Conservation (phyloP, 2,888 invertebrate species). For the Altica lythri region DNA sequence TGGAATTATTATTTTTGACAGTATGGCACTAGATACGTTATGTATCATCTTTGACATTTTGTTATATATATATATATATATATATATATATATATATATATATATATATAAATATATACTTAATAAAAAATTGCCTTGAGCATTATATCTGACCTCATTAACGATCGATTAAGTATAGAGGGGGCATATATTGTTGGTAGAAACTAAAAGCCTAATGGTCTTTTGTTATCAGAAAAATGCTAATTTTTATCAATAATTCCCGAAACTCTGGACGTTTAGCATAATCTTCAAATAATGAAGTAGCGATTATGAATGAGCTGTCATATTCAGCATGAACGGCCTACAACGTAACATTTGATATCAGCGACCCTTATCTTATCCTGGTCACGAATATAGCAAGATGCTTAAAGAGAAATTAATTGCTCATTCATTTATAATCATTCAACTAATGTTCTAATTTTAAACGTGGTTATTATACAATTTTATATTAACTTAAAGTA, state of each 20-base stretch:
- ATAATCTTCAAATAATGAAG: slow-evolving; percentile 54
- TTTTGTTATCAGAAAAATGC: slow-evolving; percentile 51
- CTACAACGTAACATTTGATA: slow-evolving; percentile 29
- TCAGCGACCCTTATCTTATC: slow-evolving; percentile 45
- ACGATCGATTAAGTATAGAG: slow-evolving; percentile 9
- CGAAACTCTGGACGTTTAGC: slow-evolving; percentile 48
- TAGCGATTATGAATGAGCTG: slow-evolving; percentile 53
- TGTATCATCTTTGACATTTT: too few relatives aligned
- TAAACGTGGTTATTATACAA: too few relatives aligned
- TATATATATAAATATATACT: too few relatives aligned
- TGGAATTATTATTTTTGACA: too few relatives aligned
- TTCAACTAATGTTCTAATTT: too few relatives aligned
- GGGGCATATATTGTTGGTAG: slow-evolving; percentile 34
- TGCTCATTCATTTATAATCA: too few relatives aligned
- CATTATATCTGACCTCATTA: slow-evolving; percentile 13
- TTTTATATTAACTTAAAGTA: too few relatives aligned
- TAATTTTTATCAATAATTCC: slow-evolving; percentile 51
- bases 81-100: too few relatives aligned
- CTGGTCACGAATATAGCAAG: slow-evolving; percentile 48
- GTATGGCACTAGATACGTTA: too few relatives aligned
- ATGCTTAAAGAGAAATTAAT: slow-evolving; percentile 49
- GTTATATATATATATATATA: too few relatives aligned
- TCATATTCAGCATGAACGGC: slow-evolving; percentile 40
- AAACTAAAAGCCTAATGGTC: slow-evolving; percentile 48
- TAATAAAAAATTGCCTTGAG: too few relatives aligned